phyloP scores from a whole-genome alignment of 2,113 vertebrate genomes.

The Trichechus manatus region DNA sequence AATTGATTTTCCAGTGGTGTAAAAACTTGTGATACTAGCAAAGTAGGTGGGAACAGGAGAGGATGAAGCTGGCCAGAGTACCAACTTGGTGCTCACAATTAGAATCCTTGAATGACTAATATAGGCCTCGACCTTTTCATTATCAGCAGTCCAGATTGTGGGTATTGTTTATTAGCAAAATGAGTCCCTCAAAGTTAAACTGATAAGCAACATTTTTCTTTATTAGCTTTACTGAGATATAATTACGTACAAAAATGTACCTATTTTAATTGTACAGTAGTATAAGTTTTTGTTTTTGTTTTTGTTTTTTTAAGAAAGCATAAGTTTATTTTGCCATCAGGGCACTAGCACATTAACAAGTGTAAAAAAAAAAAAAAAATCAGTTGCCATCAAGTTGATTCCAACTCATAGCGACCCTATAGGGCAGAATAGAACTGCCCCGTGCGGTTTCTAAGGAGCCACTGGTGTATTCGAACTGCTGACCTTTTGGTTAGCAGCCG shows the following conservation, averaged over 20 bases:
- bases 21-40: background rate
- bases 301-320: no score
- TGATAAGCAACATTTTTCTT: background rate
- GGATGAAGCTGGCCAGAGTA: no score
- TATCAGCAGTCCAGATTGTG: background rate
- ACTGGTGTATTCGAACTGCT: no score
- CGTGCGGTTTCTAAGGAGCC: no score
- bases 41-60: background rate
- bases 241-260: background rate
- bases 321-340: no score
- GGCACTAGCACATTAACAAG: no score
- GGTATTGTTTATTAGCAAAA: background rate
- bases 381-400: no score
- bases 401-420: no score
- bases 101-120: background rate
- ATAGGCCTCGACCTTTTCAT: background rate
- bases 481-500: no score
- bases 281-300: no score
- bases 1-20: conserved; percentile 22
- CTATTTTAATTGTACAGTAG: background rate
- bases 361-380: no score
- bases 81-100: background rate
- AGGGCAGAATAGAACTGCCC: no score
- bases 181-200: background rate
- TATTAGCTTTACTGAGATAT: background rate